phyloP scores from a whole-genome alignment of 2,113 vertebrate genomes.

The Mustelus asterias region DNA sequence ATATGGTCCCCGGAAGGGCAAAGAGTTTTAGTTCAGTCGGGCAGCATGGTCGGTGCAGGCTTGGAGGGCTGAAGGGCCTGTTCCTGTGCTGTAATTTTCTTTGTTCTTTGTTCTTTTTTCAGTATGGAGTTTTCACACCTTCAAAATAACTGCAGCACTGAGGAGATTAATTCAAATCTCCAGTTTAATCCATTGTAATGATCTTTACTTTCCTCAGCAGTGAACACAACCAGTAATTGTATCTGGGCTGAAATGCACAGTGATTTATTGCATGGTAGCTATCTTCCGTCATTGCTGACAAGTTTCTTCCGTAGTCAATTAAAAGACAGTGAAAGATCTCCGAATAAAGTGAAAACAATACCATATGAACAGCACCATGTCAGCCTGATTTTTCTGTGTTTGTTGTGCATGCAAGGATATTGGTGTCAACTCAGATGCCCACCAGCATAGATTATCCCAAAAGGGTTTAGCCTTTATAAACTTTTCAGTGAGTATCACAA shows the following conservation, averaged over 20 bases:
- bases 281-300: too few relatives aligned
- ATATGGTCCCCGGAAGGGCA: too few relatives aligned
- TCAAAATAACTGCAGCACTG: not conserved
- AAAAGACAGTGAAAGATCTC: not conserved
- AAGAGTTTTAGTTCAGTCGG: too few relatives aligned
- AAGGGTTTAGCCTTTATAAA: not conserved
- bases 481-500: not conserved
- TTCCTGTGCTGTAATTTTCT: too few relatives aligned
- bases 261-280: not conserved
- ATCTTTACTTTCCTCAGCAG: conserved; percentile 4
- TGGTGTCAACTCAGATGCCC: not conserved
- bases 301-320: conserved; percentile 1
- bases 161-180: conserved; percentile 8
- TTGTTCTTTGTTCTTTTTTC: too few relatives aligned
- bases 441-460: not conserved
- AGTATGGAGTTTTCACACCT: not conserved
- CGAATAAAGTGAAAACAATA: not conserved
- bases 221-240: not conserved
- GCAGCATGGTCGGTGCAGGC: too few relatives aligned
- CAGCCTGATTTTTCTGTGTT: not conserved
- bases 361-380: not conserved
- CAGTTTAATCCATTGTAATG: conserved; percentile 2
- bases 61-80: too few relatives aligned
- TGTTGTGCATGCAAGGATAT: too few relatives aligned
- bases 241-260: not conserved